Conservation (phyloP, 2,888 invertebrate species). For the Coelinius sp. region DNA sequence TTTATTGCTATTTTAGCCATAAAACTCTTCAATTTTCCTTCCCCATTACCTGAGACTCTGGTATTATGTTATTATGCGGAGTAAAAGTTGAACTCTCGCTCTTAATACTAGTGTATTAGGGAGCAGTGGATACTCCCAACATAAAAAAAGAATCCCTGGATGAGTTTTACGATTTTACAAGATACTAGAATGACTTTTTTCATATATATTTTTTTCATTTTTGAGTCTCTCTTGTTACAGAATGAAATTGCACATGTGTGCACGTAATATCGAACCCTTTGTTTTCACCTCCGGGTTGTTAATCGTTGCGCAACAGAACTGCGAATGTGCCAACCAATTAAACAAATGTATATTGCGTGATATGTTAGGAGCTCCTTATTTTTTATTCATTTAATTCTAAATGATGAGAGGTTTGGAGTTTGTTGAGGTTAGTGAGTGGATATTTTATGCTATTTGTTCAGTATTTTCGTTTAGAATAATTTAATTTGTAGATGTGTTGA, state of each 20-base stretch:
- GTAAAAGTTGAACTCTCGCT: slow-evolving; percentile 29
- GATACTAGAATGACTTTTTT: not conserved
- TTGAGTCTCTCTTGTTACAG: not conserved
- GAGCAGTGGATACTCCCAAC: slow-evolving; percentile 10
- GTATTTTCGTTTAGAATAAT: not conserved
- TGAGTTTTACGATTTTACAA: slow-evolving; percentile 2
- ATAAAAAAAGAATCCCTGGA: not conserved
- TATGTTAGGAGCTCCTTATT: not conserved
- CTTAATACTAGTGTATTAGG: not conserved
- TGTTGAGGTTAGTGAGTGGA: not conserved
- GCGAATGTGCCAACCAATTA: not conserved
- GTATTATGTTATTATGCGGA: slow-evolving; percentile 16
- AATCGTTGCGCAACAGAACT: slow-evolving; percentile 38
- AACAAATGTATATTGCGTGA: slow-evolving; percentile 19
- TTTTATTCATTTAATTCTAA: not conserved
- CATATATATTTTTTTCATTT: not conserved
- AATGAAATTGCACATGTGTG: not conserved
- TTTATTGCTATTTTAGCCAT: not conserved
- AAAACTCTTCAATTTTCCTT: not conserved
- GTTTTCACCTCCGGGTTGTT: slow-evolving; percentile 47
- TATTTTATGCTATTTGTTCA: not conserved
- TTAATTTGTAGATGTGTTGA: too few relatives aligned
- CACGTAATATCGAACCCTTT: slow-evolving; percentile 35
- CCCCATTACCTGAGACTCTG: not conserved
- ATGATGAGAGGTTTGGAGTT: not conserved